phyloP scores from a whole-genome alignment of 2,888 invertebrate genomes.

The Sthenelais limicola region DNA sequence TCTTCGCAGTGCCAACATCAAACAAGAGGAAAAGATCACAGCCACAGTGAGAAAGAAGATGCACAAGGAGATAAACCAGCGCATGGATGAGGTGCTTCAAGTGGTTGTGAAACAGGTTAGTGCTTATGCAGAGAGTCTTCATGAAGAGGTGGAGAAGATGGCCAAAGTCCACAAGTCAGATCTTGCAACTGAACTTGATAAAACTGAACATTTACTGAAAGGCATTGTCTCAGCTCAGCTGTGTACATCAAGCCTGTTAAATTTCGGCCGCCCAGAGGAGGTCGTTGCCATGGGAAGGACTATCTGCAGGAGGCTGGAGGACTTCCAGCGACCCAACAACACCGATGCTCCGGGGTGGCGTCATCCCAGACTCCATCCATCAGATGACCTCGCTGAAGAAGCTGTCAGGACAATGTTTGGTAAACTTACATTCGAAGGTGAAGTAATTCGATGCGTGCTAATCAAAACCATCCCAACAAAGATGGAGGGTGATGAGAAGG shows the following conservation, averaged over 20 bases:
- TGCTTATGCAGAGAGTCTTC: conserved; percentile 51
- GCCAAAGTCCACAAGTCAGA: conserved; percentile 51
- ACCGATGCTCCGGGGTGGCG: conserved; percentile 50
- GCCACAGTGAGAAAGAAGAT: conserved; percentile 48
- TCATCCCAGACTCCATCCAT: conserved; percentile 53
- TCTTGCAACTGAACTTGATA: conserved; percentile 47
- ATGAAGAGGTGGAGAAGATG: conserved; percentile 53
- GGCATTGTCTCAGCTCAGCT: conserved; percentile 47
- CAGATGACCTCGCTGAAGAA: conserved; percentile 42
- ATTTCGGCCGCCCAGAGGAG: conserved; percentile 53
- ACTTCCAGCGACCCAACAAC: conserved; percentile 49
- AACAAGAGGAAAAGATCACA: conserved; percentile 52
- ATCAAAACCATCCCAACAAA: conserved; percentile 48
- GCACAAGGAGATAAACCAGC: conserved; percentile 52
- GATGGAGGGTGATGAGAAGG: conserved; percentile 41
- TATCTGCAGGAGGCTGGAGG: conserved; percentile 44
- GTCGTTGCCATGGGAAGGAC: conserved; percentile 54
- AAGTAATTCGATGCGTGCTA: conserved; percentile 49
- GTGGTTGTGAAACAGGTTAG: conserved; percentile 49
- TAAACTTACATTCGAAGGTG: conserved; percentile 54
- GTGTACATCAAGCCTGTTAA: conserved; percentile 51
- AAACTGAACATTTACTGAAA: conserved; percentile 45
- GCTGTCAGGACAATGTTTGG: conserved; percentile 49
- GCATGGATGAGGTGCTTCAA: conserved; percentile 52
- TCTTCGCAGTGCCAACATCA: conserved; percentile 49